Conservation (phyloP, 2,113 vertebrate species). For the Pagrus major region DNA sequence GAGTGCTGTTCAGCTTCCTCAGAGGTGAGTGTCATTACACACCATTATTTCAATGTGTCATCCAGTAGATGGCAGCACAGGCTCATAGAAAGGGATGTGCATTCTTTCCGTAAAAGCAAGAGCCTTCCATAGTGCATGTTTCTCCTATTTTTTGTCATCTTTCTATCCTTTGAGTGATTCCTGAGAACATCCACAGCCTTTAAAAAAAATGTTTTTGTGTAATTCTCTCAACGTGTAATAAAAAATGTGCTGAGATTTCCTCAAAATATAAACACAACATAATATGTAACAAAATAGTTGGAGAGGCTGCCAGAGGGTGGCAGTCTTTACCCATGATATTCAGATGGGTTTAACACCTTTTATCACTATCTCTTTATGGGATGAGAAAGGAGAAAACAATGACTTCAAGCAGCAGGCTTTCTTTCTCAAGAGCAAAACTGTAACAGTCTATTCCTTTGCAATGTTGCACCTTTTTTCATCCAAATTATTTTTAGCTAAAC, state of each 20-base stretch:
- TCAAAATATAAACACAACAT: neutral
- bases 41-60: neutral
- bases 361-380: constrained; percentile 18
- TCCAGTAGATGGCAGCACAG: constrained; percentile 80
- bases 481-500: neutral
- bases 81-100: constrained; percentile 21
- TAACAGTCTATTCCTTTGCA: neutral
- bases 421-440: constrained; percentile 4
- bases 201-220: neutral
- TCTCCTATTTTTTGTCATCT: neutral
- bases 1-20: neutral
- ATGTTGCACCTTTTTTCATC: neutral
- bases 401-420: constrained; percentile 27
- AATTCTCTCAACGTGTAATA: neutral
- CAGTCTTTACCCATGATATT: constrained; percentile 73
- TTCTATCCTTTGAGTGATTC: neutral
- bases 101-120: neutral
- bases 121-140: neutral
- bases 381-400: constrained; percentile 39
- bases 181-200: neutral
- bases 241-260: neutral
- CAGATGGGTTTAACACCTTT: constrained; percentile 1
- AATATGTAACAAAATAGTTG: neutral
- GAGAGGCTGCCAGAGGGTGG: constrained; percentile 75
- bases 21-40: neutral